Conservation (phyloP, 2,113 vertebrate genomes). For the Poeciliopsis prolifica region DNA sequence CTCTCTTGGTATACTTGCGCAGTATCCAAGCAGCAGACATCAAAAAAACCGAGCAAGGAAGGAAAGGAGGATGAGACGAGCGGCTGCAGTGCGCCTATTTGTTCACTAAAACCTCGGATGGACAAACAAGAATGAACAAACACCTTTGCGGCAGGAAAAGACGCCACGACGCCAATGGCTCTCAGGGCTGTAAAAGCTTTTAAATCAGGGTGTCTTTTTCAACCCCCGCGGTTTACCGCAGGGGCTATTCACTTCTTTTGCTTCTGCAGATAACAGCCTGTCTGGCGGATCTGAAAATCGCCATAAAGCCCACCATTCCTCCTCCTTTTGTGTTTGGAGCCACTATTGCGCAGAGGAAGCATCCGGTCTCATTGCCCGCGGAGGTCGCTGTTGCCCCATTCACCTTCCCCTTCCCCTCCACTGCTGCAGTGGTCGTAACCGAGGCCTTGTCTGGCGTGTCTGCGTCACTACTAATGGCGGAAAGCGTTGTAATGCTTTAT, state of each 20-base stretch:
- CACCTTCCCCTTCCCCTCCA: slow-evolving; percentile 83
- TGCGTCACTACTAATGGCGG: slow-evolving; percentile 68
- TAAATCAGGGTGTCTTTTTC: slow-evolving; percentile 76
- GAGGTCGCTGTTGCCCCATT: slow-evolving; percentile 83
- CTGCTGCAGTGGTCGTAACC: slow-evolving; percentile 92
- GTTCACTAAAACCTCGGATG: slow-evolving; percentile 63
- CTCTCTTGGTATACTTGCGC: slow-evolving; percentile 34
- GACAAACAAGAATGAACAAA: slow-evolving; percentile 71
- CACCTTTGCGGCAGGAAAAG: slow-evolving; percentile 69
- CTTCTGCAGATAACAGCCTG: slow-evolving; percentile 79
- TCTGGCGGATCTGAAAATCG: slow-evolving; percentile 79
- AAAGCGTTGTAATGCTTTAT: slow-evolving; percentile 48
- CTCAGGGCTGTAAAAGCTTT: slow-evolving; percentile 74
- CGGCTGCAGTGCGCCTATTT: slow-evolving; percentile 47
- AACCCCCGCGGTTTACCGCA: slow-evolving; percentile 73
- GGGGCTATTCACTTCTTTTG: slow-evolving; percentile 81
- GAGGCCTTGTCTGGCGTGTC: slow-evolving; percentile 88
- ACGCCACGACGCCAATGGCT: slow-evolving; percentile 68
- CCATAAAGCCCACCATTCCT: slow-evolving; percentile 77
- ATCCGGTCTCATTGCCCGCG: slow-evolving; percentile 72
- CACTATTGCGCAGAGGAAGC: slow-evolving; percentile 76
- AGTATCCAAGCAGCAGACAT: slow-evolving; percentile 59
- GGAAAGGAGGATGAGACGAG: slow-evolving; percentile 22
- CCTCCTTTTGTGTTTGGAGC: slow-evolving; percentile 71
- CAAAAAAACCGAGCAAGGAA: slow-evolving; percentile 53